Conservation (phyloP, 2,797 vertebrate genomes). For the Spheniscus humboldti region DNA sequence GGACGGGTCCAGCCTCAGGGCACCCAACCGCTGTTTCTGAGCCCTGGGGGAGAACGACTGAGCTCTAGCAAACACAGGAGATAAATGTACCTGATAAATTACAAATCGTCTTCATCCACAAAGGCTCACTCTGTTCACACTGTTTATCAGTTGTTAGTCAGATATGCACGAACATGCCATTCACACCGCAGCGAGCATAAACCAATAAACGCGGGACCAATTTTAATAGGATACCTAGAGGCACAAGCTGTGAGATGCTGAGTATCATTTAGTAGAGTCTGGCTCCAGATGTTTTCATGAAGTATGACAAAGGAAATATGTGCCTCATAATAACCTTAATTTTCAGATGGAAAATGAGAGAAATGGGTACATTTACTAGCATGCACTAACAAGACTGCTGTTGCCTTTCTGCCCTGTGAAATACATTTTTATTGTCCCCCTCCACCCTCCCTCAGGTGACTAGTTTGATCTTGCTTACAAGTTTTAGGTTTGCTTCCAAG, state of each 20-base stretch:
- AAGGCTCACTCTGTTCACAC: background rate
- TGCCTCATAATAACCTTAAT: slow-evolving; percentile 27
- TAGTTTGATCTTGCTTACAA: slow-evolving; percentile 45
- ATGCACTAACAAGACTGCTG: slow-evolving; percentile 13
- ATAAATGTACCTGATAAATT: slow-evolving; percentile 34
- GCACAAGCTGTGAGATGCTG: background rate
- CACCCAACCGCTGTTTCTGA: background rate
- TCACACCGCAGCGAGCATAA: background rate
- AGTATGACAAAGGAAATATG: background rate
- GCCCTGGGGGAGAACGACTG: background rate
- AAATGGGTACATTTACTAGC: background rate
- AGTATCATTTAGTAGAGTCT: background rate
- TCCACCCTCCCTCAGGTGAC: slow-evolving; percentile 6
- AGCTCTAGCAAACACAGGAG: background rate
- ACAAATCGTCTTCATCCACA: background rate
- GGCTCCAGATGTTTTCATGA: background rate
- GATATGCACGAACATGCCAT: background rate
- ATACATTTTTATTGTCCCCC: background rate
- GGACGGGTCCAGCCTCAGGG: background rate
- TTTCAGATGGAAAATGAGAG: slow-evolving; percentile 28
- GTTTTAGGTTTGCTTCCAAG: slow-evolving; percentile 30
- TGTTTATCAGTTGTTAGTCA: slow-evolving; percentile 28
- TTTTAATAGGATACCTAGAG: background rate
- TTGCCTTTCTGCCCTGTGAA: slow-evolving; percentile 3
- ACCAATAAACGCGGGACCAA: background rate